Conservation (phyloP, 2,797 vertebrate species). For the Anabas testudineus region DNA sequence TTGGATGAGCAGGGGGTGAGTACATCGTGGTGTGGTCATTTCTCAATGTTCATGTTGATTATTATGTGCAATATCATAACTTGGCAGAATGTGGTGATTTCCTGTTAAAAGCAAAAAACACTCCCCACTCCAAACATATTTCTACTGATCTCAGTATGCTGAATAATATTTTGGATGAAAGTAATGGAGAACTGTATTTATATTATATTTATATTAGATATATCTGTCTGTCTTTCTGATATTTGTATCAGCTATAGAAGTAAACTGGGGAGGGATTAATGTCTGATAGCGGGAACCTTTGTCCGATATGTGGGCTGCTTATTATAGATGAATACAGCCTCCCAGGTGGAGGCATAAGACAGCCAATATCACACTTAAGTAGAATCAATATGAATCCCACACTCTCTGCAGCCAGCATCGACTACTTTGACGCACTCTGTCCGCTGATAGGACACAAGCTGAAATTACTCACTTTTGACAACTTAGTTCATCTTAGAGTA, state of each 20-base stretch:
- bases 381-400: constrained; percentile 65
- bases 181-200: not conserved
- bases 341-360: constrained; percentile 25
- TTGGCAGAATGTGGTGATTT: too few relatives aligned
- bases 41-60: not conserved
- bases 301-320: constrained; percentile 32
- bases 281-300: constrained; percentile 32
- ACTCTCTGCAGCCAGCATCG: constrained; percentile 35
- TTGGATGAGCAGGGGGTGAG: constrained; percentile 98
- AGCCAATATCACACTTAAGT: constrained; percentile 62
- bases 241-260: constrained; percentile 15
- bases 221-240: constrained; percentile 13
- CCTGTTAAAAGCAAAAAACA: not conserved
- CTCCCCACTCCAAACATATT: not conserved
- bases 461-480: constrained; percentile 43
- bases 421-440: constrained; percentile 41
- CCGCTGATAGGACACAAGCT: constrained; percentile 21
- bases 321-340: constrained; percentile 45
- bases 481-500: constrained; percentile 54
- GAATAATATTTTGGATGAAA: not conserved
- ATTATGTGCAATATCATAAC: not conserved
- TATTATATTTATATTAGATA: not conserved
- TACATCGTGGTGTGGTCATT: constrained; percentile 20
- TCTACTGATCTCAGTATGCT: not conserved
- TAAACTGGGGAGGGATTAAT: constrained; percentile 36